A percentile compares a stretch with the other conserved stretches of the same genome.
Conservation (phyloP, 2,113 vertebrate species). For the Pangasianodon hypophthalmus region DNA sequence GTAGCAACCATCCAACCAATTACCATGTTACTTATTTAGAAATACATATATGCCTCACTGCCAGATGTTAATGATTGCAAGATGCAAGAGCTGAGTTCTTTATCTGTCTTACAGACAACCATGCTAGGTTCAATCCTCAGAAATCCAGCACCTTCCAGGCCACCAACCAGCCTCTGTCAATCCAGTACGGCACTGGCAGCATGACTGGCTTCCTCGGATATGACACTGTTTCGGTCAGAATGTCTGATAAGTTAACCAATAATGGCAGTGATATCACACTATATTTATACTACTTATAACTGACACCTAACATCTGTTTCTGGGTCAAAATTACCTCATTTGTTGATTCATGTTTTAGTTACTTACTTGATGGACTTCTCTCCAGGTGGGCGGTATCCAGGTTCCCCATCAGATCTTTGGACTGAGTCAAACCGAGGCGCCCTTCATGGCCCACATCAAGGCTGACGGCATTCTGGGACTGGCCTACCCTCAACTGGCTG, state of each 20-base stretch:
- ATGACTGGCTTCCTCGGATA: conserved; percentile 63
- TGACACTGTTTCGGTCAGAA: conserved; percentile 61
- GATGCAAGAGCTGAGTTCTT: background rate
- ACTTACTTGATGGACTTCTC: background rate
- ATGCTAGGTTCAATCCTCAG: conserved; percentile 56
- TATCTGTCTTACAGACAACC: conserved; percentile 54
- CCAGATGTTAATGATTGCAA: background rate
- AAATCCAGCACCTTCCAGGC: conserved; percentile 58
- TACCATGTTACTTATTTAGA: background rate
- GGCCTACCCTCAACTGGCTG: conserved; percentile 57
- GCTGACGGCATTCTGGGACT: conserved; percentile 65
- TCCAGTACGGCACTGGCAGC: conserved; percentile 59
- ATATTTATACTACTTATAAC: background rate
- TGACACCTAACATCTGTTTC: background rate
- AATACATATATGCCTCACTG: background rate
- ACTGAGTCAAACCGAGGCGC: conserved; percentile 67
- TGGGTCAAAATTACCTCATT: background rate
- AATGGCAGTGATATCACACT: background rate
- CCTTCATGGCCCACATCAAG: conserved; percentile 59
- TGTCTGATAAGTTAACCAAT: background rate
- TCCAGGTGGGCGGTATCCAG: conserved; percentile 56
- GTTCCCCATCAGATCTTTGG: conserved; percentile 73
- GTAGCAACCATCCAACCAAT: conserved; percentile 14
- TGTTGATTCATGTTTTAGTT: background rate
- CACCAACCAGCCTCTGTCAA: conserved; percentile 36